Conservation (phyloP, 2,888 invertebrate species). For the Sisyra nigra region DNA sequence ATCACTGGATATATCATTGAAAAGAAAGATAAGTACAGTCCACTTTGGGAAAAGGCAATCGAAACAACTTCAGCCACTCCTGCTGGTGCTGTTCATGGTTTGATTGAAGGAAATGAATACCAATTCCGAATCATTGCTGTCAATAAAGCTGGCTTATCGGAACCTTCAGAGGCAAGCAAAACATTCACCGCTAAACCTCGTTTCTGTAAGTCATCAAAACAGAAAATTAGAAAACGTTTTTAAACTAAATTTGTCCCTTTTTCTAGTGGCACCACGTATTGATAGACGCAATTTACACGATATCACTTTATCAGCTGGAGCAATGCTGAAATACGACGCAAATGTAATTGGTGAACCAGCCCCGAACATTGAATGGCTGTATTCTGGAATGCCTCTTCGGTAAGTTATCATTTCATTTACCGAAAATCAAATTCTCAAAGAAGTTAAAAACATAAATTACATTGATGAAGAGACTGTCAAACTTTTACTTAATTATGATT, state of each 20-base stretch:
- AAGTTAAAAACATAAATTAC: no score
- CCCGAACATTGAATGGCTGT: constrained; percentile 86
- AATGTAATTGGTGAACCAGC: constrained; percentile 90
- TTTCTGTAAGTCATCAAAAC: constrained; percentile 37
- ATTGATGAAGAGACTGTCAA: no score
- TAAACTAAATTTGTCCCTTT: constrained; percentile 3
- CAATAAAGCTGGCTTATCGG: constrained; percentile 89
- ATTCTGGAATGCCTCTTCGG: constrained; percentile 60
- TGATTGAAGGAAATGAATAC: constrained; percentile 92
- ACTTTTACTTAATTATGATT: no score
- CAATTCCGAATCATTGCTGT: constrained; percentile 92
- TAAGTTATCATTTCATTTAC: constrained; percentile 15
- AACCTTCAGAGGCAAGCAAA: constrained; percentile 78
- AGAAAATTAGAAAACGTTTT: constrained; percentile 2
- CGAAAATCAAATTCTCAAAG: neutral
- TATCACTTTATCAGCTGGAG: constrained; percentile 79
- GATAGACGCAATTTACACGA: constrained; percentile 84
- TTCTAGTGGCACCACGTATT: constrained; percentile 79
- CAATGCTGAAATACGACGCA: constrained; percentile 85
- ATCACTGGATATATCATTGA: constrained; percentile 87
- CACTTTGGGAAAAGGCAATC: constrained; percentile 83
- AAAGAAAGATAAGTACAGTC: constrained; percentile 83
- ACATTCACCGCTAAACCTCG: constrained; percentile 74
- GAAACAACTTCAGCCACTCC: constrained; percentile 63
- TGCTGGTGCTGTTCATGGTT: constrained; percentile 67